Conservation (phyloP, 2,797 vertebrate genomes). For the Acanthis flammea region DNA sequence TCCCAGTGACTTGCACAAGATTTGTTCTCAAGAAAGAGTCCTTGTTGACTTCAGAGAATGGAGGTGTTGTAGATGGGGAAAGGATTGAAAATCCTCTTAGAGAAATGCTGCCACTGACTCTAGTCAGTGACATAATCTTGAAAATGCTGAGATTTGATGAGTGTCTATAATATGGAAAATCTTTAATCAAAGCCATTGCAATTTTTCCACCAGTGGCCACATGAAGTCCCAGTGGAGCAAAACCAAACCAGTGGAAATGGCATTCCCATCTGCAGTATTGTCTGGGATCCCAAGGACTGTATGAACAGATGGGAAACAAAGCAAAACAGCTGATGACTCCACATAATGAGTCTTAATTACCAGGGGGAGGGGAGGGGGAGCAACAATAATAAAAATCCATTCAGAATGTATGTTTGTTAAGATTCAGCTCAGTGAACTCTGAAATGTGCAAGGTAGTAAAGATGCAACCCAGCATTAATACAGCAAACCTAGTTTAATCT, state of each 20-base stretch:
- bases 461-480: neutral
- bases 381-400: neutral
- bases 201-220: neutral
- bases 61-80: neutral
- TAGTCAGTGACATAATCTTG: neutral
- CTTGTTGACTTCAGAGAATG: neutral
- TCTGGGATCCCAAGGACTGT: neutral
- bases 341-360: slow-evolving; percentile 25
- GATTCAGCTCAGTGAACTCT: slow-evolving; percentile 3
- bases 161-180: neutral
- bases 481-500: neutral
- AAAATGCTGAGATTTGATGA: neutral
- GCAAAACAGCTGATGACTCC: slow-evolving; percentile 36
- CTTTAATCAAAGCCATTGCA: neutral
- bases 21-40: neutral
- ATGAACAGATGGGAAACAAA: slow-evolving; percentile 47
- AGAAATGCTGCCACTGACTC: neutral
- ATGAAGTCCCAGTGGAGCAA: neutral
- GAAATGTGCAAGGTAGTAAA: neutral
- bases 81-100: neutral
- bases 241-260: neutral
- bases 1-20: neutral
- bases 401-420: slow-evolving; percentile 3
- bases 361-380: neutral
- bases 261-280: neutral